Base-by-base conservation (phyloP, 2,888 invertebrate species). In the Proisotoma minuta region DNA sequence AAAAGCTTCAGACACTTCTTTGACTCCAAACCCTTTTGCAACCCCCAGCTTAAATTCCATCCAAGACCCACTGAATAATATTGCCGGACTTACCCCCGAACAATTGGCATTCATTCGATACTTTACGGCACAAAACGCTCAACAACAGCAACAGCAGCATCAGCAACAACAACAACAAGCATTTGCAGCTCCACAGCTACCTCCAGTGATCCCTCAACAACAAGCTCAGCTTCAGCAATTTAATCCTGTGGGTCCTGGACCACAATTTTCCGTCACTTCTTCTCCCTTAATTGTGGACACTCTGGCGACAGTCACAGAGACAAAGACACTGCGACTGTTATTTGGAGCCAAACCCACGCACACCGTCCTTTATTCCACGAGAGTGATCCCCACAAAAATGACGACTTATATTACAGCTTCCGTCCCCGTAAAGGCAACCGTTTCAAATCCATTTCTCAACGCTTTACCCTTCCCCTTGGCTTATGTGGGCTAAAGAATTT, bases 261-360 rank as follows among this genome's bases (percentile, higher is more conserved):
- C n/a, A n/a, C n/a, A n/a, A n/a, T 56, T n/a, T 18, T 43, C 56
- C 3, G 78, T 91, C 22, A 88, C 88, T 26, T 89, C 89, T 10
- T 87, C 89, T 0, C 89, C 90, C 0, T 81, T 90, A n/a, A 82
- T 91, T 24, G 84, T 88, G 63, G 89, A 88, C 75, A 89, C 90
- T 0, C 80, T 88, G 73, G 84, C 90, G 15, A 88, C 87, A 1
- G 83, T 87, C 69, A 90, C 90, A 0, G 85, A 88, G 67, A 90
- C 91, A 73, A 87, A 89, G 79, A 81, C 91, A 57, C 79, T 92
- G 66, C 91, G 91, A 78, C 79, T 92, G 71, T 91, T 91, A 12
- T 92, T 92, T 76, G 91, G 92, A n/a, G 91, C 92, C 29, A 90
- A 89, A 78, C 91, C 91, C 0, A 86, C 91, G 0, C 88, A 88